These are phyloP conservation scores for Tiaroga cobitis DNA, from an alignment of 2,797 vertebrate species.

Conservation along the genomic window DNA sequence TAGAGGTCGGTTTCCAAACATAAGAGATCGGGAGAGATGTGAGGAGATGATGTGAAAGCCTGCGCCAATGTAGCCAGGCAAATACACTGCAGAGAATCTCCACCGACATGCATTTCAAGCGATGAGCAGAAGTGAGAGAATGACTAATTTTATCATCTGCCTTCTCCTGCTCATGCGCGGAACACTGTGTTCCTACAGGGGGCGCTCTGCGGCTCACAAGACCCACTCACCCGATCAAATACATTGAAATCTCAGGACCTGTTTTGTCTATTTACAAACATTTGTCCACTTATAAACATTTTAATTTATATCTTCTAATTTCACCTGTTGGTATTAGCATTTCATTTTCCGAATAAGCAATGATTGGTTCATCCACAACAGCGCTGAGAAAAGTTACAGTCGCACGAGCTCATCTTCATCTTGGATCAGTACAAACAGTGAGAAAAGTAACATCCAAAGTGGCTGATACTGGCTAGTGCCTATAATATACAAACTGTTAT, in stretches of 20 bases:
- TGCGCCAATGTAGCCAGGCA: constrained; percentile 64
- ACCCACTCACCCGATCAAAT: rapidly evolving
- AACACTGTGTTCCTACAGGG: rapidly evolving
- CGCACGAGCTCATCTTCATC: too few species aligned
- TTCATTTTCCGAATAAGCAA: neutral
- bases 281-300: neutral
- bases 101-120: constrained; percentile 59
- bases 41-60: constrained; percentile 54
- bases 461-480: neutral
- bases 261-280: neutral
- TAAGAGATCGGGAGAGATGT: neutral
- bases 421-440: neutral
- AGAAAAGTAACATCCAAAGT: neutral
- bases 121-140: constrained; percentile 23
- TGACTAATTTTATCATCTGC: neutral
- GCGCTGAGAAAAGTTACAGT: neutral
- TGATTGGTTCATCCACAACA: neutral
- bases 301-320: neutral
- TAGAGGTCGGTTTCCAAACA: constrained; percentile 14
- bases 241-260: neutral
- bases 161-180: neutral
- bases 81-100: constrained; percentile 71
- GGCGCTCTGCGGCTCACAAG: constrained; percentile 18
- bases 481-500: neutral
- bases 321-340: neutral